phyloP scores from a whole-genome alignment of 2,888 invertebrate species.

The Scaptodrosophila latifasciaeformis region DNA sequence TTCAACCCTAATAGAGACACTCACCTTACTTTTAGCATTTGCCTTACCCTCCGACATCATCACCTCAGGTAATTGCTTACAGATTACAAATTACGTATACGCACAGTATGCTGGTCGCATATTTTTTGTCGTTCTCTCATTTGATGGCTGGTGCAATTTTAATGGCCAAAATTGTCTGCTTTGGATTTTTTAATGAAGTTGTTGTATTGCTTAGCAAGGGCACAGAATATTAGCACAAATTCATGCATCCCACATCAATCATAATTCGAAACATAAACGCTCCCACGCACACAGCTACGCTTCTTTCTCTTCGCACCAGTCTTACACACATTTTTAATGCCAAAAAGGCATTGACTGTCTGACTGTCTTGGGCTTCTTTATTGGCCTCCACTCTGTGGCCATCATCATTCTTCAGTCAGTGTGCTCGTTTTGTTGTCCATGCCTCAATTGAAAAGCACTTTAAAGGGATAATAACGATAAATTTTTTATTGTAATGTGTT shows the following conservation, averaged over 20 bases:
- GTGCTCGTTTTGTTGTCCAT: slow-evolving; percentile 25
- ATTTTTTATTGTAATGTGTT: slow-evolving; percentile 69
- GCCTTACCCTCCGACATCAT: too few relatives aligned
- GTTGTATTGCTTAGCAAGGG: slow-evolving; percentile 1
- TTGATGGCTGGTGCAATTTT: too few relatives aligned
- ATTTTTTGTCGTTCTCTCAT: too few relatives aligned
- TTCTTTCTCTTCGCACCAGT: neutral
- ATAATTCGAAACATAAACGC: slow-evolving; percentile 31
- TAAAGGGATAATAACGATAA: slow-evolving; percentile 69
- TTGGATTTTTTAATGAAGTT: neutral
- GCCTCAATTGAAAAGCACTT: slow-evolving; percentile 71
- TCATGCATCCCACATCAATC: slow-evolving; percentile 48
- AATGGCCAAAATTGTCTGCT: neutral
- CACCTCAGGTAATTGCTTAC: slow-evolving; percentile 9
- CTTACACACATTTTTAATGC: neutral
- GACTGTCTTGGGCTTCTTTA: neutral
- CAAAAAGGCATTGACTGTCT: slow-evolving; percentile 33
- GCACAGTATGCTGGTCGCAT: slow-evolving; percentile 3
- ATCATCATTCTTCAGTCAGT: neutral
- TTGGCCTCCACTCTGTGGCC: neutral
- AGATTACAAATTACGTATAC: slow-evolving; percentile 38
- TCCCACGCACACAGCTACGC: neutral
- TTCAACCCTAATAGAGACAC: too few relatives aligned
- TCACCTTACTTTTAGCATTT: too few relatives aligned
- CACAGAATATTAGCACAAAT: slow-evolving; percentile 48